Conservation (phyloP, 2,113 vertebrate species). For the Perognathus longimembris region DNA sequence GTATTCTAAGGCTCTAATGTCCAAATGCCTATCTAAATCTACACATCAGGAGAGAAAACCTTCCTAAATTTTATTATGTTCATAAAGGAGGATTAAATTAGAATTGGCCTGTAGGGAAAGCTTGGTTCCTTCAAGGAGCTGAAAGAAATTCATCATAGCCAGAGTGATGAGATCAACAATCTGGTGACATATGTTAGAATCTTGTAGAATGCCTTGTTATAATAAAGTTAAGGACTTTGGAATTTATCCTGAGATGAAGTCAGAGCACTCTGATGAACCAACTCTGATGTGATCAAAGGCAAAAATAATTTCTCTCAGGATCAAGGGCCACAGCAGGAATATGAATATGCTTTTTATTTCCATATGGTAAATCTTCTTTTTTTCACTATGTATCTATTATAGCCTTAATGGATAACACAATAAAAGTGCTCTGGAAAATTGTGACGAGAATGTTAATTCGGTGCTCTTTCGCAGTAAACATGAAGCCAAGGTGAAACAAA, state of each 20-base stretch:
- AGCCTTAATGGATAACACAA: background rate
- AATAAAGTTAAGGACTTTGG: background rate
- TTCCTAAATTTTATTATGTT: background rate
- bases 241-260: conserved; percentile 15
- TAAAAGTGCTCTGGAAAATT: background rate
- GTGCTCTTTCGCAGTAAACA: background rate
- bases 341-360: background rate
- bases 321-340: background rate
- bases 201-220: background rate
- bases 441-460: background rate
- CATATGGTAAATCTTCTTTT: background rate
- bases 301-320: background rate
- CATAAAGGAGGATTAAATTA: background rate
- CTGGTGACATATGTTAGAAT: background rate
- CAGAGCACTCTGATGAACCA: background rate
- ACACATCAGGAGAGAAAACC: background rate
- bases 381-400: background rate
- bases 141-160: background rate
- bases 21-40: background rate
- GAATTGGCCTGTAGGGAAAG: background rate
- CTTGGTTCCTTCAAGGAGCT: background rate
- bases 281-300: background rate
- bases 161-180: background rate
- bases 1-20: background rate
- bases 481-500: background rate